Base-by-base conservation (phyloP, 2,888 invertebrate genomes). In the Drosophila hamatofila region DNA sequence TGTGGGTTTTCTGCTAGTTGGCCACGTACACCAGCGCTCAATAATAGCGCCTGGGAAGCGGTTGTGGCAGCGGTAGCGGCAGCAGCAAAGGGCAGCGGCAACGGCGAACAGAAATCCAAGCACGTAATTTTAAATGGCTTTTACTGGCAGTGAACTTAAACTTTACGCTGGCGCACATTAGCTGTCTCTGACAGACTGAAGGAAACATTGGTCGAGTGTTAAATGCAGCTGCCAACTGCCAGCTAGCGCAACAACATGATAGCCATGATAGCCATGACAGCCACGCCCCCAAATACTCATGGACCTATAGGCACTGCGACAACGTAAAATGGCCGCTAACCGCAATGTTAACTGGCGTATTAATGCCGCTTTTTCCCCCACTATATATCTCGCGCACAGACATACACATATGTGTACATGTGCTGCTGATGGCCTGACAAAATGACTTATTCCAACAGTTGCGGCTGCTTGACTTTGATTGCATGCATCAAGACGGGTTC, bases 41-140 rank as follows among this genome's bases (percentile, higher is more conserved):
- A 88, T 88, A 87, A 88, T 81, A 73, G 66, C 65, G 68, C 51
- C 62, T 54, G 66, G 70, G 56, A 68, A 74, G 48, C 12, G 48
- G 11, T 3, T n/a, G n/a, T 2, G 2, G 48, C 25, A 16, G 14
- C 4, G n/a, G n/a, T n/a, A 23, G 25, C 21, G 7, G 12, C 7
- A 12, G 44, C 21, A 6, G 11, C 2, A 21, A 21, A 8, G 1
- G 72, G 55, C 68, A 73, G 12, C 70, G 63, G 60, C 61, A 61
- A 51, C 46, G 46, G 70, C 68, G 67, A 66, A 67, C 66, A 80
- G 75, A 91, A 91, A 91, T 91, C 91, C 88, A 84, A 80, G 91
- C 91, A 91, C 90, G 90, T 91, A 91, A 81, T 86, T 91, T 87
- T 88, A 88, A 91, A 91, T 91, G 89, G 90, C 90, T 89, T 90